Evolutionary conservation across 2,888 invertebrate species (phyloP), one percentile per base, ranked within the genome.

Genomic region (Capitulum mitella): DNA sequence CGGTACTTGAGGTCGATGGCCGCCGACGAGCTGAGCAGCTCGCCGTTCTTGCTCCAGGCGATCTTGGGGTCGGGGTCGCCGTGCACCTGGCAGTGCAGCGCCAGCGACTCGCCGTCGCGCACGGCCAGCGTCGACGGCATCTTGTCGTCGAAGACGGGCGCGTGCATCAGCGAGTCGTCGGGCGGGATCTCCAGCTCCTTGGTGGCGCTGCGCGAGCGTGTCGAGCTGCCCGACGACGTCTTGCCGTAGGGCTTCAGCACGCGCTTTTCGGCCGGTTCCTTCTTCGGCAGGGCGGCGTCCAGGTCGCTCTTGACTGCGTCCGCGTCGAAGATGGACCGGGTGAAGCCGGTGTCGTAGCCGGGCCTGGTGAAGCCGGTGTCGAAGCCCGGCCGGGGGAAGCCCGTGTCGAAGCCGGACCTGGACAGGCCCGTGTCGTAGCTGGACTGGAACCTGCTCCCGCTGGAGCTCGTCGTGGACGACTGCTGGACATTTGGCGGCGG

Each of bases 1-100:
- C 94, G 95, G 87, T 97, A 97, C 86, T 95, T 95, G 80, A 97
- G 89, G 85, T 96, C 94, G 84, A 97, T 90, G 54, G 94, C 92
- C 88, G 95, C 92, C 0, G 91, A 92, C 22, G 93, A 93, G 80
- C 90, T 90, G 78, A 92, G 85, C 48, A 86, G 83, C 88, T 93
- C 91, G 29, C 91, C 92, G 85, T 94, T 92, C 88, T 95, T 96
- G 84, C 89, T 90, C 97, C 97, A 97, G 82, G 91, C 90, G 74
- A 97, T 91, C 84, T 95, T 91, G 0, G 97, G 97, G 85, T 95
- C 95, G 77, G 97, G 82, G 76, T 82, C 82, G 37, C 82, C 82
- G 77, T 80, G 81, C 61, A 82, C 82, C 74, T 74, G 90, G 82
- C 93, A 94, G n/a, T 91, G 91, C 82, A 98, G 89, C 83, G 92